These are phyloP conservation scores for Indri indri DNA, from an alignment of 2,113 vertebrate species.

Conservation along the genomic window DNA sequence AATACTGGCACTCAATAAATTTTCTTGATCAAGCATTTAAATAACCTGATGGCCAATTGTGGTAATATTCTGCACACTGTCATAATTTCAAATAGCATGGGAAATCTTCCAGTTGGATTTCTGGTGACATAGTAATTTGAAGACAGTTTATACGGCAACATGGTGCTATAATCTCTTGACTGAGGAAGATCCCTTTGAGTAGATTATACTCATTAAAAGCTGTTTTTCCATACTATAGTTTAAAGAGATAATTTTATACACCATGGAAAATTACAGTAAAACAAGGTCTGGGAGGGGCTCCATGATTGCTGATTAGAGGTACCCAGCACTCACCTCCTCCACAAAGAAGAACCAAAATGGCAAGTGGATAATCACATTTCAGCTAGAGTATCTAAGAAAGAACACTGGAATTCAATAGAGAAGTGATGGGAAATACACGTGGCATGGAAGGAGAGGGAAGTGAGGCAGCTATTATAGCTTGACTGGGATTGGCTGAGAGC, in stretches of 20 bases:
- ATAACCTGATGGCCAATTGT: conserved; percentile 20
- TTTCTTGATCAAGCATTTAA: conserved; percentile 22
- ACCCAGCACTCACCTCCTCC: not conserved
- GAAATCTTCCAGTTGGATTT: not conserved
- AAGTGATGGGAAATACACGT: not conserved
- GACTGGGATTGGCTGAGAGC: not conserved
- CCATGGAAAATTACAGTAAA: not conserved
- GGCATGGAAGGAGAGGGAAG: not conserved
- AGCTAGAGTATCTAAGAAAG: not conserved
- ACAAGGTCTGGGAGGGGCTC: not conserved
- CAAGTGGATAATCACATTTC: not conserved
- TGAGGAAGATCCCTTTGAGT: not conserved
- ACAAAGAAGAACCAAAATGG: not conserved
- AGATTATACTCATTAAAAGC: conserved; percentile 6
- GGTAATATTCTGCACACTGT: conserved; percentile 5
- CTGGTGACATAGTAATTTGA: conserved; percentile 27
- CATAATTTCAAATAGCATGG: not conserved
- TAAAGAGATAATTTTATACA: not conserved
- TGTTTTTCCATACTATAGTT: not conserved
- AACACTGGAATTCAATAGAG: not conserved
- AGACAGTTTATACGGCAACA: not conserved
- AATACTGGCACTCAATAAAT: not conserved
- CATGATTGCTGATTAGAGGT: not conserved
- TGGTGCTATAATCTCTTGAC: not conserved
- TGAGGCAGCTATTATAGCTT: not conserved